Percentiles rank a stretch among this genome's conserved stretches.
These are phyloP conservation scores for Peromyscus californicus DNA, from an alignment of 2,113 vertebrate species.

Conservation along the genomic window DNA sequence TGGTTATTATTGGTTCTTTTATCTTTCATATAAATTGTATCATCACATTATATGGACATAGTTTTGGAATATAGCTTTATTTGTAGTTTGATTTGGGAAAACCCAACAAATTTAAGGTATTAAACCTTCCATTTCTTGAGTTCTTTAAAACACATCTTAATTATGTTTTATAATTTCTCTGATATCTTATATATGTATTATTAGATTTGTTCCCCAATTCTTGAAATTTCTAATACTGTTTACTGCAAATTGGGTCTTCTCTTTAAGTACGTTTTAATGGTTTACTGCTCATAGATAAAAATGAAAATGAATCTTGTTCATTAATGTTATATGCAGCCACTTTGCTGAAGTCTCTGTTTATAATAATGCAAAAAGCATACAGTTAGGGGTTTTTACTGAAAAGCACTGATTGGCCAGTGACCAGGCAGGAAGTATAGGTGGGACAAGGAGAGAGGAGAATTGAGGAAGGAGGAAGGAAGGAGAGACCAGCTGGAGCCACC, in stretches of 20 bases:
- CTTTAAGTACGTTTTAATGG: constrained; percentile 47
- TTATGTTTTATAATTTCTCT: constrained; percentile 30
- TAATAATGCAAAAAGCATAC: constrained; percentile 27
- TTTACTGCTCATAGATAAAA: constrained; percentile 42
- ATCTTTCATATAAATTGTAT: constrained; percentile 9
- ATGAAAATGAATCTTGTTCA: not conserved
- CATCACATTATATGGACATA: constrained; percentile 18
- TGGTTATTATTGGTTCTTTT: not conserved
- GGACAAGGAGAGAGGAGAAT: too few species aligned
- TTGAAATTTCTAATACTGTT: constrained; percentile 52
- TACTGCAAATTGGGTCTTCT: constrained; percentile 13
- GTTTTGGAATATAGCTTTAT: not conserved
- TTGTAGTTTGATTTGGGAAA: not conserved
- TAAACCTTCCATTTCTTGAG: constrained; percentile 26
- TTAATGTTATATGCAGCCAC: constrained; percentile 23
- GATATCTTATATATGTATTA: not conserved
- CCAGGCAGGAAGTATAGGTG: too few species aligned
- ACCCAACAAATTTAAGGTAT: constrained; percentile 7
- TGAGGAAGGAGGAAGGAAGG: too few species aligned
- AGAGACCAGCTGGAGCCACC: too few species aligned
- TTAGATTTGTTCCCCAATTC: not conserved
- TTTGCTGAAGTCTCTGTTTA: constrained; percentile 42
- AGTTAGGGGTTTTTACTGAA: constrained; percentile 35
- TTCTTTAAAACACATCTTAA: not conserved
- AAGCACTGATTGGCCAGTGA: too few species aligned